Evolutionary conservation across 2,888 invertebrate genomes (phyloP).

Genomic region (Herminia tarsipennalis): DNA sequence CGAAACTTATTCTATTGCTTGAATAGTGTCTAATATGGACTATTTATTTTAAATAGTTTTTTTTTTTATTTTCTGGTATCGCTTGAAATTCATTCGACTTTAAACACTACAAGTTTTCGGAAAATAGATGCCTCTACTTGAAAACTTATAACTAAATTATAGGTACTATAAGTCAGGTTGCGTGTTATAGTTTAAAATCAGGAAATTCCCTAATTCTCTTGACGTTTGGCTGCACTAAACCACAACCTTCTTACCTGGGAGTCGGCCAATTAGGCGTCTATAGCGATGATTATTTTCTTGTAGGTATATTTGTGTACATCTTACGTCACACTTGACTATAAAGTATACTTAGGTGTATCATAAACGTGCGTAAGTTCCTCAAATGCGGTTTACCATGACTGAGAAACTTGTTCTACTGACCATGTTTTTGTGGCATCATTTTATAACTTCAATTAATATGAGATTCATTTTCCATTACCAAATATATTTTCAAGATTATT

Average conservation of each 20-base stretch:
- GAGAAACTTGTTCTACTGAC: constrained; percentile 31
- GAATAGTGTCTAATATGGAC: no score
- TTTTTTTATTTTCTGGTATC: no score
- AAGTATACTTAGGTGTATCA: neutral
- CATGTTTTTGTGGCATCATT: constrained; percentile 32
- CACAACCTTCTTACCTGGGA: constrained; percentile 13
- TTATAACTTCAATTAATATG: constrained; percentile 29
- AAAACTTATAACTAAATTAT: no score
- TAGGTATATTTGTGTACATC: neutral
- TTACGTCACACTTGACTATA: constrained; percentile 7
- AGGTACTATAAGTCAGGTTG: no score
- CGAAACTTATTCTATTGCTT: no score
- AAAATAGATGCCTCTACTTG: no score
- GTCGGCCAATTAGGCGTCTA: constrained; percentile 18
- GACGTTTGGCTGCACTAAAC: neutral
- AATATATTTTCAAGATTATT: neutral
- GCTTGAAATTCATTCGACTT: no score
- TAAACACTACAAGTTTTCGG: no score
- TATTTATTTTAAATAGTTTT: no score
- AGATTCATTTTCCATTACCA: constrained; percentile 10
- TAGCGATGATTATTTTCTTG: neutral
- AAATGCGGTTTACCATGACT: constrained; percentile 43
- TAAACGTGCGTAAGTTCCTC: constrained; percentile 4
- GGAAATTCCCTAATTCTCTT: neutral
- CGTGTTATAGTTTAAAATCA: no score